Evolutionary conservation across 2,113 vertebrate genomes (phyloP).

Genomic region (Clarias gariepinus): DNA sequence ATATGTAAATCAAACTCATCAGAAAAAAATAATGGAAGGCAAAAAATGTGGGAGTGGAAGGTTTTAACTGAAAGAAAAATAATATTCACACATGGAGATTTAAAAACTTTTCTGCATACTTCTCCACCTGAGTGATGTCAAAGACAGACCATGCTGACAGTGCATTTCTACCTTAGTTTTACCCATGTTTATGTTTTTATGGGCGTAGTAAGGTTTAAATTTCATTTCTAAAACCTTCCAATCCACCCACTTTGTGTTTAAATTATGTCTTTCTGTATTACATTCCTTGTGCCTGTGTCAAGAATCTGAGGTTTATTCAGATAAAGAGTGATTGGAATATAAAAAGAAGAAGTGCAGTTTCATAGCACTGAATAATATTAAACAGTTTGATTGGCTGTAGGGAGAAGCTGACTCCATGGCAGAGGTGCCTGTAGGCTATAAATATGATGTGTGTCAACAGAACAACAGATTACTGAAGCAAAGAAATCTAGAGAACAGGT

Average conservation of each 20-base stretch:
- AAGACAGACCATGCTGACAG: neutral
- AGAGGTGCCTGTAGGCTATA: neutral
- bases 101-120: neutral
- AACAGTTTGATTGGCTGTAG: neutral
- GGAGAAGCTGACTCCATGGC: neutral
- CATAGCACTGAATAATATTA: neutral
- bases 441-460: neutral
- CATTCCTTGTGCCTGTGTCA: neutral
- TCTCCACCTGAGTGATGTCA: neutral
- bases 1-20: no score
- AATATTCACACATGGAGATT: neutral
- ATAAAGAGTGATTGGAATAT: neutral
- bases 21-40: neutral
- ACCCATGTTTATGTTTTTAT: neutral
- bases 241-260: neutral
- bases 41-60: neutral
- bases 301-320: neutral
- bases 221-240: neutral
- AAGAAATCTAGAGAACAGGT: slow-evolving; percentile 18
- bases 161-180: neutral
- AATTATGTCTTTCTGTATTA: neutral
- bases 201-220: neutral
- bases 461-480: neutral
- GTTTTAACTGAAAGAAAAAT: neutral
- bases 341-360: neutral